Conservation (phyloP, 1,140 invertebrate genomes). For the Drosophila serrata region DNA sequence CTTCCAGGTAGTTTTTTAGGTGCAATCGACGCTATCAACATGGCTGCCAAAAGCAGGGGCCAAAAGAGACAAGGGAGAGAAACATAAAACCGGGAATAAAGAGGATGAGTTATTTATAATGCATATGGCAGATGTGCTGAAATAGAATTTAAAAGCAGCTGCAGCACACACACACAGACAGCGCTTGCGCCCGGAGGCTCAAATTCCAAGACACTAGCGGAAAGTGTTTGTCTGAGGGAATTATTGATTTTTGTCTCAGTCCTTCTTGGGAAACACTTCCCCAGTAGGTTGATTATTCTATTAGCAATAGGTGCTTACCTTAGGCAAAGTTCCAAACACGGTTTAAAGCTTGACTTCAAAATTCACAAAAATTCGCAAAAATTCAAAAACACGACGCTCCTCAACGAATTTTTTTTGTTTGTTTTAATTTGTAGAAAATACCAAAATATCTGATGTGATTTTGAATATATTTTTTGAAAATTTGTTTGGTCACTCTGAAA, state of each 20-base stretch:
- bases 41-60: conserved; percentile 32
- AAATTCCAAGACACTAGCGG: conserved; percentile 64
- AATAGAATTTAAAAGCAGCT: conserved; percentile 65
- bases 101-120: conserved; percentile 66
- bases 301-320: conserved; percentile 19
- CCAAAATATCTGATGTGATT: too few species aligned
- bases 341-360: not conserved
- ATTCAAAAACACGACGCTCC: conserved; percentile 30
- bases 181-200: conserved; percentile 44
- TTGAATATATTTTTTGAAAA: too few species aligned
- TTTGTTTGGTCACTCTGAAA: too few species aligned
- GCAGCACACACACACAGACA: conserved; percentile 34
- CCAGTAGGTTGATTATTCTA: not conserved
- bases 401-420: too few species aligned
- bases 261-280: too few species aligned
- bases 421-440: too few species aligned
- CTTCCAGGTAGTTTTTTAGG: conserved; percentile 67
- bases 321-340: not conserved
- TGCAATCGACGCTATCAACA: conserved; percentile 54
- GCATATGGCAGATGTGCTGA: conserved; percentile 62
- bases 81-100: conserved; percentile 42
- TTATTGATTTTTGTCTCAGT: conserved; percentile 29
- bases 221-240: conserved; percentile 7
- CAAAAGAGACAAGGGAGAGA: conserved; percentile 1
- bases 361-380: conserved; percentile 6